Evolutionary conservation across 2,797 vertebrate genomes (phyloP).

Genomic region (Pseudochirops corinnae): DNA sequence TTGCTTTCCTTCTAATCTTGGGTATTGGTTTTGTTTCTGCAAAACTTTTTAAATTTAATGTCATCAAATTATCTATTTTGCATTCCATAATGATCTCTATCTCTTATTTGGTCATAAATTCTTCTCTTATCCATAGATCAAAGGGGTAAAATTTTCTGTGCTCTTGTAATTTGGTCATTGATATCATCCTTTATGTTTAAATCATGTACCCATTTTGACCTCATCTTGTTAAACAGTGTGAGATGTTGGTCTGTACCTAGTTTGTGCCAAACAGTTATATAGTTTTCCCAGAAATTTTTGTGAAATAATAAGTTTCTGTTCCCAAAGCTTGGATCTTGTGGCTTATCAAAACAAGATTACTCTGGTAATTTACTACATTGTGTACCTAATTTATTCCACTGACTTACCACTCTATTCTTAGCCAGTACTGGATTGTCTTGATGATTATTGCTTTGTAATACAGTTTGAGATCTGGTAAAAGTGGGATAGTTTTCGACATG

Average conservation of each 20-base stretch:
- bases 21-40: background rate
- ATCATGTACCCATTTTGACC: background rate
- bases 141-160: background rate
- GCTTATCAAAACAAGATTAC: background rate
- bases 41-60: background rate
- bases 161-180: background rate
- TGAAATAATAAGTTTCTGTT: background rate
- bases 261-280: background rate
- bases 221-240: background rate
- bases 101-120: background rate
- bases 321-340: background rate
- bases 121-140: background rate
- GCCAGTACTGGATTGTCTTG: background rate
- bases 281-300: background rate
- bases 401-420: background rate
- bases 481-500: background rate
- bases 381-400: background rate
- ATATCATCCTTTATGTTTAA: background rate
- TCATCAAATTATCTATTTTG: background rate
- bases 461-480: background rate
- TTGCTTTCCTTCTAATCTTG: background rate
- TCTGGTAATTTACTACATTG: background rate
- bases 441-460: background rate
- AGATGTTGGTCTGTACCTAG: background rate
- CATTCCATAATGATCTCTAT: background rate